phyloP scores from a whole-genome alignment of 2,797 vertebrate genomes.

The Podarcis lilfordi region DNA sequence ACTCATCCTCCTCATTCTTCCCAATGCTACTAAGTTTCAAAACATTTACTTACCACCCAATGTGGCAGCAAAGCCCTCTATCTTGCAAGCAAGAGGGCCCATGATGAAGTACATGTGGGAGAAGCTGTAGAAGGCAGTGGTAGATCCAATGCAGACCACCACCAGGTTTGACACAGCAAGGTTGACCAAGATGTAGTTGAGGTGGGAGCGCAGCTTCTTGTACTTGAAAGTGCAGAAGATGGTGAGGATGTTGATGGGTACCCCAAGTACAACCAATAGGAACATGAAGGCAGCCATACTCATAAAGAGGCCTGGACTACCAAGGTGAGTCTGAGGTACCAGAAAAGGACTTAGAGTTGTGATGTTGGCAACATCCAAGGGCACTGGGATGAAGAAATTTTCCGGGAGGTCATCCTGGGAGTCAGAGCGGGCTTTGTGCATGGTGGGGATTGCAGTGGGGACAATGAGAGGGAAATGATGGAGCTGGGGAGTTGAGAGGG shows the following conservation, averaged over 20 bases:
- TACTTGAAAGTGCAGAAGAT: constrained; percentile 78
- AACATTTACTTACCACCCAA: constrained; percentile 73
- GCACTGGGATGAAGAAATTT: constrained; percentile 81
- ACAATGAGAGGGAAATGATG: neutral
- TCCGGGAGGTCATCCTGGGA: constrained; percentile 71
- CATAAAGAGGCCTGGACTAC: constrained; percentile 70
- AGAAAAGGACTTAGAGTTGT: constrained; percentile 80
- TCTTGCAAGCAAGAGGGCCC: constrained; percentile 78
- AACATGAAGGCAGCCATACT: constrained; percentile 81
- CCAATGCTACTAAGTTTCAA: neutral
- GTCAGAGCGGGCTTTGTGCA: constrained; percentile 68
- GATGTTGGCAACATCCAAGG: constrained; percentile 78
- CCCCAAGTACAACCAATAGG: constrained; percentile 70
- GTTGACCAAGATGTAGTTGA: constrained; percentile 88
- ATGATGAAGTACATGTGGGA: constrained; percentile 76
- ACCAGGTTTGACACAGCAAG: constrained; percentile 80
- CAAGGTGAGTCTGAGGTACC: constrained; percentile 84
- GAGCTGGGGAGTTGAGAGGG: neutral
- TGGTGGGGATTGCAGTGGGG: neutral
- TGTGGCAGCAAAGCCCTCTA: constrained; percentile 80
- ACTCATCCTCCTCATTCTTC: fast-evolving
- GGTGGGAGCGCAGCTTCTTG: constrained; percentile 84
- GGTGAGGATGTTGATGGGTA: constrained; percentile 79
- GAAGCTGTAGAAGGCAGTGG: constrained; percentile 79
- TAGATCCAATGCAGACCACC: constrained; percentile 77